A percentile compares a stretch with the other conserved stretches of the same genome.
Evolutionary conservation across 1,140 invertebrate species (phyloP).

Genomic region (Drosophila teissieri): DNA sequence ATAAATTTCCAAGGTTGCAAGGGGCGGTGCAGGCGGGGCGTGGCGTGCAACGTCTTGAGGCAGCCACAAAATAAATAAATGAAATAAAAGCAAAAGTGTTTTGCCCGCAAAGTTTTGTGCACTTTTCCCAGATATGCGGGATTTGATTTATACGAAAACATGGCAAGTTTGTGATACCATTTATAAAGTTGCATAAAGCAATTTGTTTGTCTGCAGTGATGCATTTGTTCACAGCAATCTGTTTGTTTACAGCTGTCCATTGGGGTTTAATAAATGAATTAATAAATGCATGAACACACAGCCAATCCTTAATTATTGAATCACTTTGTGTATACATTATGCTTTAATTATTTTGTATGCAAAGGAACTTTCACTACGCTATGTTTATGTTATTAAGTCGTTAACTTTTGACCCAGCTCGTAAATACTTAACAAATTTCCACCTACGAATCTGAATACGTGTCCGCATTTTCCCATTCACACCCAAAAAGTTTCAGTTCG

Average conservation of each 20-base stretch:
- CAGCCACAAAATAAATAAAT: slow-evolving; percentile 61
- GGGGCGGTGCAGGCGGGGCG: background rate
- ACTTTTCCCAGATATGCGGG: slow-evolving; percentile 25
- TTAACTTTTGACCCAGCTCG: background rate
- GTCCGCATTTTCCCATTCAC: slow-evolving; percentile 21
- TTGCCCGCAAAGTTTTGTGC: slow-evolving; percentile 38
- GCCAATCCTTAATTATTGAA: too few species aligned
- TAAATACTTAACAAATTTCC: slow-evolving; percentile 17
- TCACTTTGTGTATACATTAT: too few species aligned
- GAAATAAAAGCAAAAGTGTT: slow-evolving; percentile 38
- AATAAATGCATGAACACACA: too few species aligned
- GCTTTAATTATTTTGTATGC: too few species aligned
- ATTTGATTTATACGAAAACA: slow-evolving; percentile 55
- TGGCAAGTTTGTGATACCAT: slow-evolving; percentile 41
- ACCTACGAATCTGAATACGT: slow-evolving; percentile 6
- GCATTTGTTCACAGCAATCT: slow-evolving; percentile 11
- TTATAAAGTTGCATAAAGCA: slow-evolving; percentile 41
- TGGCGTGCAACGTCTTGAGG: slow-evolving; percentile 24
- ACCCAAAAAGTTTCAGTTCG: slow-evolving; percentile 15
- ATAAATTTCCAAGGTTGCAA: slow-evolving; percentile 59
- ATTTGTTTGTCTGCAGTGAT: slow-evolving; percentile 37
- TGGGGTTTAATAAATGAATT: background rate
- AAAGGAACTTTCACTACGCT: too few species aligned
- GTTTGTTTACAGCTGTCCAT: slow-evolving; percentile 7
- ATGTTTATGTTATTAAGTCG: background rate